Evolutionary conservation across 2,797 vertebrate genomes (phyloP).

Genomic region (Gila robusta): DNA sequence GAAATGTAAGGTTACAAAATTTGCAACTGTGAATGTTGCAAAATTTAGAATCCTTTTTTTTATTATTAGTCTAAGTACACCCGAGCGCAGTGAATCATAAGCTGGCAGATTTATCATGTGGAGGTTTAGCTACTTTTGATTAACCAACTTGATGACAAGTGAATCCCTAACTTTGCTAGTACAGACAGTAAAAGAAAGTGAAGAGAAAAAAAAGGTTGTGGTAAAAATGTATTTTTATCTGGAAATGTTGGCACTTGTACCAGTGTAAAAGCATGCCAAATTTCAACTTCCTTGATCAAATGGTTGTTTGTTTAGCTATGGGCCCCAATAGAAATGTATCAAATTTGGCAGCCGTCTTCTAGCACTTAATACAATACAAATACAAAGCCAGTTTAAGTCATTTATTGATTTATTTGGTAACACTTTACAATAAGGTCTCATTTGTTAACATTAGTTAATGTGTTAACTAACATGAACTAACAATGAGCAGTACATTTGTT

Average conservation of each 20-base stretch:
- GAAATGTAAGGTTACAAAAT: neutral
- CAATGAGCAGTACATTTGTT: no score
- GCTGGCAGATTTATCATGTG: no score
- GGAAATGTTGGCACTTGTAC: neutral
- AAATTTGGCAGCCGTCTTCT: neutral
- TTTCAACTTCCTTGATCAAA: neutral
- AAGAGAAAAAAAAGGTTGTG: neutral
- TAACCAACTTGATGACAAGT: neutral
- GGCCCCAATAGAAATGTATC: neutral
- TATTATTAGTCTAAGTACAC: neutral
- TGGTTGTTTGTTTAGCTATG: neutral
- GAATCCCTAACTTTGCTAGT: neutral
- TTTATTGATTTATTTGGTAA: no score
- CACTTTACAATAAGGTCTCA: no score
- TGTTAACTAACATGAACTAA: no score
- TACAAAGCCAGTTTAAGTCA: neutral
- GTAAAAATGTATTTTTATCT: no score
- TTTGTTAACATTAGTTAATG: no score
- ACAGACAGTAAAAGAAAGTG: no score
- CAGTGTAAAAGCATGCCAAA: no score
- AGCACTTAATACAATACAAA: neutral
- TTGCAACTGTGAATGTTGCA: neutral
- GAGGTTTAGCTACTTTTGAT: neutral
- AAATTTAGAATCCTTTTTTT: neutral
- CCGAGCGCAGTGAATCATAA: neutral